These are phyloP conservation scores for Phasia obesa DNA, from an alignment of 2,888 invertebrate genomes.

Conservation along the genomic window DNA sequence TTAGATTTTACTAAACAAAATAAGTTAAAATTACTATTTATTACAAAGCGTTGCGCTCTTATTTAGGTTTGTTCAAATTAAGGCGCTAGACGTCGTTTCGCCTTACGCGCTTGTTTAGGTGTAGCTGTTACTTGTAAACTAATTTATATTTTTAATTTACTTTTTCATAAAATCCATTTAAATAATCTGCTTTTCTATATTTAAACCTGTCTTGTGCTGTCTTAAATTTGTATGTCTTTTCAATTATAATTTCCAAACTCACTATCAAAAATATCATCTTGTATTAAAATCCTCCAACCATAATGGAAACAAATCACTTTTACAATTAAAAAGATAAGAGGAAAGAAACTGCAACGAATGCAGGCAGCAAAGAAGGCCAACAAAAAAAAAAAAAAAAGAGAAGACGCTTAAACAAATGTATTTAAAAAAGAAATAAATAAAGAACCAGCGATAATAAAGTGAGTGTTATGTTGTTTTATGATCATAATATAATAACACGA, in stretches of 20 bases:
- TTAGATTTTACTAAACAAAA: too few species aligned
- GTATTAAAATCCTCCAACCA: constrained; percentile 49
- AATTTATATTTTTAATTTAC: not conserved
- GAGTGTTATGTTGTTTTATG: constrained; percentile 69
- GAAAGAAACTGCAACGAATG: constrained; percentile 29
- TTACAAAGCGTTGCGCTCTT: too few species aligned
- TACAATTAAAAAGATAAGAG: constrained; percentile 56
- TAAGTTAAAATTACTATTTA: too few species aligned
- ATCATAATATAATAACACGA: constrained; percentile 68
- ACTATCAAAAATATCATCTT: constrained; percentile 55
- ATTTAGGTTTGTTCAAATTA: too few species aligned
- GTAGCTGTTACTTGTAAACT: not conserved
- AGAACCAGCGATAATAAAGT: constrained; percentile 60
- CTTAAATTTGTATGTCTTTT: constrained; percentile 27
- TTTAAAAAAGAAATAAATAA: constrained; percentile 36
- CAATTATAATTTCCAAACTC: constrained; percentile 48
- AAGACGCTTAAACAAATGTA: constrained; percentile 11
- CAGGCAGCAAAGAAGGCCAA: not conserved
- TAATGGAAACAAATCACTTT: constrained; percentile 64
- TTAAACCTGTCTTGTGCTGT: constrained; percentile 5
- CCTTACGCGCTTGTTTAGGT: too few species aligned
- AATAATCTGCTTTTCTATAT: not conserved
- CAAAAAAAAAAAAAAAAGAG: too few species aligned
- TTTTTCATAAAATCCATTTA: constrained; percentile 4
- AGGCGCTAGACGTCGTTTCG: too few species aligned